These are phyloP conservation scores for Acrocera orbiculus DNA, from an alignment of 2,888 invertebrate species.

Conservation along the genomic window DNA sequence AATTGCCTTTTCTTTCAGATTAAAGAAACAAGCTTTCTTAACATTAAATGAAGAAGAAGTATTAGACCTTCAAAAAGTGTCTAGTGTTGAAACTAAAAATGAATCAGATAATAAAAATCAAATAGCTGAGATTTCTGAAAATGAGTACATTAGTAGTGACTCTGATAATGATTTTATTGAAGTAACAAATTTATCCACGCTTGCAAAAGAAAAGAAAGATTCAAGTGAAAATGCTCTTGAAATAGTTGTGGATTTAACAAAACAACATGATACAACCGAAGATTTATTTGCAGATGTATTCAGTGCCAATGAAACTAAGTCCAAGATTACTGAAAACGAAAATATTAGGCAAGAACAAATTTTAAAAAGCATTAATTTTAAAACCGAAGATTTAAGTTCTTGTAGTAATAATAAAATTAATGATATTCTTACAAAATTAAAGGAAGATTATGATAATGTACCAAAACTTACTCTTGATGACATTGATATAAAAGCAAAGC, in stretches of 20 bases:
- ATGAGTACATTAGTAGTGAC: slow-evolving; percentile 10
- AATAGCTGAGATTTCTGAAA: too few species aligned
- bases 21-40: too few species aligned
- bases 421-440: slow-evolving; percentile 9
- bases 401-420: too few species aligned
- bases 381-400: background rate
- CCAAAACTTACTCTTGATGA: slow-evolving; percentile 21
- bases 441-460: slow-evolving; percentile 7
- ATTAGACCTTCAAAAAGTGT: too few species aligned
- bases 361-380: background rate
- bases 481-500: slow-evolving; percentile 17
- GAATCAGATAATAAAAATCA: background rate
- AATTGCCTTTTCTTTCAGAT: too few species aligned
- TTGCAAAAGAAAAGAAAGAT: slow-evolving; percentile 1
- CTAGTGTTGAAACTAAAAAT: background rate
- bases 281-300: slow-evolving; percentile 64
- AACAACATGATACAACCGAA: slow-evolving; percentile 32
- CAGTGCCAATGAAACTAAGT: slow-evolving; percentile 6
- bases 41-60: too few species aligned
- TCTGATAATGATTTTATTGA: slow-evolving; percentile 22
- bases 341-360: background rate
- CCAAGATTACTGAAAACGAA: background rate
- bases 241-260: slow-evolving; percentile 33
- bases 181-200: slow-evolving; percentile 6
- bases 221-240: slow-evolving; percentile 17